Base-by-base conservation (phyloP, 2,113 vertebrate species). In the Lepisosteus oculatus region DNA sequence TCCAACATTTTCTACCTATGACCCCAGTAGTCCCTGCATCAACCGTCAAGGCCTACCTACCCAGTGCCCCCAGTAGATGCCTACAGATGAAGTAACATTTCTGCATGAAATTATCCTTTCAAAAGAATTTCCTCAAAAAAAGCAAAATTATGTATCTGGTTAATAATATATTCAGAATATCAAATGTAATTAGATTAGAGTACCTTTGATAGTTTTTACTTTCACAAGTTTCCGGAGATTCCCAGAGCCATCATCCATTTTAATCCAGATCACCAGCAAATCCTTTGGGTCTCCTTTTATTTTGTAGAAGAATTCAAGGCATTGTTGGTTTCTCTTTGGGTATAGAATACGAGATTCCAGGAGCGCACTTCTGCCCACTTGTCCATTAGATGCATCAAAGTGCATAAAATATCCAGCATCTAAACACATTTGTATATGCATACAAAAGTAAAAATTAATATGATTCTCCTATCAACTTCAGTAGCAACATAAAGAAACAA, bases 241-340 rank as follows among this genome's bases (percentile, higher is more conserved):
- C 65, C 94, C 94, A 0, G 92, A 88, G 17, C 93, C 84, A 44
- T 96, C 95, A 14, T 98, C 94, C 5, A 83, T 86, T 72, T 85
- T 93, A 70, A 94, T 70, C 96, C 95, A 98, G 70, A 97, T 17
- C 3, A 88, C 73, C 6, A 98, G 87, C 61, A 85, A 85, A 75
- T 97, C 95, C 4, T 79, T 81, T 6, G 73, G 65, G 11, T 80
- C 86, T 74, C 95, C 93, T 0, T 84, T 92, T 83, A 91, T 94
- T 82, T 82, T 95, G 3, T 96, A 97, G 87, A 94, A 98, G 76
- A 98, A 97, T 78, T 97, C 90, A 56, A 98, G 90, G 42, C 96
- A 98, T 77, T 96, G 95, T 41, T 92, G 76, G 3, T 79, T 88
- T 78, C 91, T 93, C 76, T 85, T 92, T 0, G 96, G 96, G 67